phyloP scores from a whole-genome alignment of 2,888 invertebrate genomes.

The Timema podura region DNA sequence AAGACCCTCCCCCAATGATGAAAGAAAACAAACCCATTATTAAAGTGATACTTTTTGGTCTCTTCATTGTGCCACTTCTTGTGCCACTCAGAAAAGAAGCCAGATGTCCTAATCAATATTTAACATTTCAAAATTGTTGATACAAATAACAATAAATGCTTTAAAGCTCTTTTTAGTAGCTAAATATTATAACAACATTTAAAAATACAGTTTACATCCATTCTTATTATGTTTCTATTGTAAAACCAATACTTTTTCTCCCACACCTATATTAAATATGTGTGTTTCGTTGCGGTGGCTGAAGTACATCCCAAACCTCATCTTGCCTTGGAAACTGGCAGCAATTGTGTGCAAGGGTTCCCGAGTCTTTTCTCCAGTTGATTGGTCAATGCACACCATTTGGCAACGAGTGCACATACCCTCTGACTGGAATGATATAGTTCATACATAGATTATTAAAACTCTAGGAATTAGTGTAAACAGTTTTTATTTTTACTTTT shows the following conservation, averaged over 20 bases:
- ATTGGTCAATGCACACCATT: conserved; percentile 93
- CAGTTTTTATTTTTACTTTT: no score
- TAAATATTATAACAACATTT: no score
- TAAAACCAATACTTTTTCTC: conserved; percentile 24
- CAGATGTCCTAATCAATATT: no score
- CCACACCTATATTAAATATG: conserved; percentile 24
- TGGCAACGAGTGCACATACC: conserved; percentile 87
- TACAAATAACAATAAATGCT: no score
- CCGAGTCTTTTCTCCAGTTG: conserved; percentile 70
- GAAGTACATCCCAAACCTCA: conserved; percentile 78
- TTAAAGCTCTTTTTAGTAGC: no score
- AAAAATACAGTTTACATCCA: no score
- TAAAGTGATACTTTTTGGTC: no score
- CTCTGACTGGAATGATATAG: conserved; percentile 54
- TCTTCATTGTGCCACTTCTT: no score
- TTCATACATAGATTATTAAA: conserved; percentile 1
- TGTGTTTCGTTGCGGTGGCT: conserved; percentile 19
- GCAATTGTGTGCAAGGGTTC: conserved; percentile 76
- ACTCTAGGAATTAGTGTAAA: background rate
- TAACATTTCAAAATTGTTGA: no score
- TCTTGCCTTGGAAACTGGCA: conserved; percentile 67
- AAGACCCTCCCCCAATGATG: no score
- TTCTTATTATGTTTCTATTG: background rate
- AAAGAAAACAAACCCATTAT: no score
- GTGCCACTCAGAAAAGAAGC: no score